These are phyloP conservation scores for Eonycteris spelaea DNA, from an alignment of 2,113 vertebrate genomes.

Conservation along the genomic window DNA sequence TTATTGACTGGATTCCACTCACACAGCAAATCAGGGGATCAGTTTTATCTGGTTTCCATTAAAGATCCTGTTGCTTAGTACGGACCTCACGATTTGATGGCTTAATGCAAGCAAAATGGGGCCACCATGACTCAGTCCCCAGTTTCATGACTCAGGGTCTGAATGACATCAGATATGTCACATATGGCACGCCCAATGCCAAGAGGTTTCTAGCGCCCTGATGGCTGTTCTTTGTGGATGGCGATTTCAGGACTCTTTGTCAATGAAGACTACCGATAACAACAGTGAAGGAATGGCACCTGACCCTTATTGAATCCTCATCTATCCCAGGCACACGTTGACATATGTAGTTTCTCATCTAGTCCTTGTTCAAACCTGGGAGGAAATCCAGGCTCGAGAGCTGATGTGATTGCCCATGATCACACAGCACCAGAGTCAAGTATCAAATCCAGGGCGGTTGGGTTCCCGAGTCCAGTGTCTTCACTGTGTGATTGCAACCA, in stretches of 20 bases:
- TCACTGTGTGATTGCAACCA: neutral
- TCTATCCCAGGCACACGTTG: neutral
- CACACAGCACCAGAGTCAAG: neutral
- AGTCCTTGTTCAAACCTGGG: neutral
- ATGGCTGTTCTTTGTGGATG: neutral
- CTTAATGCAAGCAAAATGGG: neutral
- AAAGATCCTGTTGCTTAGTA: neutral
- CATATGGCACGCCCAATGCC: neutral
- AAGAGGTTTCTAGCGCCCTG: neutral
- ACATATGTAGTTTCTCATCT: neutral
- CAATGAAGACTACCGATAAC: neutral
- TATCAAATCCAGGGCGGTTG: neutral
- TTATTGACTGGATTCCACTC: neutral
- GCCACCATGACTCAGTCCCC: neutral
- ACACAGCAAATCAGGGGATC: neutral
- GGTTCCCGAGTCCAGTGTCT: neutral
- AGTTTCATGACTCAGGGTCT: neutral
- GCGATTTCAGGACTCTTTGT: neutral
- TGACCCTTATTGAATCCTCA: neutral
- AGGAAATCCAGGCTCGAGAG: neutral
- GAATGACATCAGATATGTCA: neutral
- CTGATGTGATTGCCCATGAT: neutral
- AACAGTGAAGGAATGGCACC: neutral
- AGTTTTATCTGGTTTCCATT: neutral
- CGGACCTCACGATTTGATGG: no score